Evolutionary conservation across 2,797 vertebrate genomes (phyloP).

Genomic region (Triplophysa yarkandensis): DNA sequence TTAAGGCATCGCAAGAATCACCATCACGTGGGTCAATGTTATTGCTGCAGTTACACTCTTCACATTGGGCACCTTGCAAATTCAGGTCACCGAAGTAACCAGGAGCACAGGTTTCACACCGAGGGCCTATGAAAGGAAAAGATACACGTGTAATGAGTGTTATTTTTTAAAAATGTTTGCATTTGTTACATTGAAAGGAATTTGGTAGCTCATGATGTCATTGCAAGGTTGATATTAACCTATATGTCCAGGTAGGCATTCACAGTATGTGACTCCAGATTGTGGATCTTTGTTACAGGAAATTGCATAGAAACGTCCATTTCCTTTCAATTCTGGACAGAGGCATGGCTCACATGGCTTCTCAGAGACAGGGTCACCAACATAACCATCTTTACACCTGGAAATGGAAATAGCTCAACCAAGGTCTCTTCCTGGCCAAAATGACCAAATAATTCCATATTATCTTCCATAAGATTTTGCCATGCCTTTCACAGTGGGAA

Average conservation of each 20-base stretch:
- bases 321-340: constrained; percentile 78
- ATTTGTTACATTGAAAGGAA: too few relatives aligned
- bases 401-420: constrained; percentile 41
- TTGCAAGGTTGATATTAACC: too few relatives aligned
- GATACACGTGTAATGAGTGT: neutral
- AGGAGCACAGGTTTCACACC: constrained; percentile 76
- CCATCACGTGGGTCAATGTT: constrained; percentile 79
- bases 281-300: constrained; percentile 78
- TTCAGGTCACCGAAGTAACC: constrained; percentile 80
- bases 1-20: constrained; percentile 75
- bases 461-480: neutral
- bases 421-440: too few relatives aligned
- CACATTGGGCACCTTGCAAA: constrained; percentile 64
- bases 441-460: neutral
- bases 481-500: constrained; percentile 78
- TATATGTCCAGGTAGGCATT: constrained; percentile 79
- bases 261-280: constrained; percentile 72
- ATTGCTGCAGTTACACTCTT: constrained; percentile 80
- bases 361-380: constrained; percentile 74
- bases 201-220: too few relatives aligned
- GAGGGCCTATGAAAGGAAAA: constrained; percentile 69
- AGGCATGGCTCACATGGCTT: constrained; percentile 79
- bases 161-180: neutral
- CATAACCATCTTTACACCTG: constrained; percentile 84
- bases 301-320: constrained; percentile 79